These are phyloP conservation scores for Meganola albula DNA, from an alignment of 2,888 invertebrate genomes.

Conservation along the genomic window DNA sequence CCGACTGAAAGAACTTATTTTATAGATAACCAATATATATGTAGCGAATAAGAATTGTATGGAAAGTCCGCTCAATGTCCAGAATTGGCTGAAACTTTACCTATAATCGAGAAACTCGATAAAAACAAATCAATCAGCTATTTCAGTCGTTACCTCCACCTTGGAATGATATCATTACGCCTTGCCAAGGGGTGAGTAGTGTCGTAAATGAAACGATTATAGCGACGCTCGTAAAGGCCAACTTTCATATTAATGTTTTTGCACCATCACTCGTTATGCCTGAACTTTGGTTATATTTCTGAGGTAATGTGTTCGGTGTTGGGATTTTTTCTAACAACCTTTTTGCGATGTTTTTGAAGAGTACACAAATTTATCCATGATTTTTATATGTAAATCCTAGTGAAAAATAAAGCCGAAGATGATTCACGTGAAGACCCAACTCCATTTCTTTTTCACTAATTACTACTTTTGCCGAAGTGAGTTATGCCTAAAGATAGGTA, in stretches of 20 bases:
- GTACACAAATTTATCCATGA: no score
- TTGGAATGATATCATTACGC: slow-evolving; percentile 19
- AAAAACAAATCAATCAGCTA: slow-evolving; percentile 51
- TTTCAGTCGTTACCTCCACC: slow-evolving; percentile 35
- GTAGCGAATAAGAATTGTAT: no score
- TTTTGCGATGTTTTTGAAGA: background rate
- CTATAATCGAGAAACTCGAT: slow-evolving; percentile 28
- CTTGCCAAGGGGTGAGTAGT: slow-evolving; percentile 23
- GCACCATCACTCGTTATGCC: slow-evolving; percentile 4
- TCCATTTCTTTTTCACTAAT: no score
- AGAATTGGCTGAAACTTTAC: slow-evolving; percentile 20
- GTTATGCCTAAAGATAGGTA: no score
- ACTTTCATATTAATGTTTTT: slow-evolving; percentile 28
- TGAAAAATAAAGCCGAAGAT: no score
- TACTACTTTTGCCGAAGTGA: no score
- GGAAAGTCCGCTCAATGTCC: no score
- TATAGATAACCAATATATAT: no score
- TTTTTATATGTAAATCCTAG: no score
- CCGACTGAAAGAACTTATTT: no score
- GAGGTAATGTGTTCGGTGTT: background rate
- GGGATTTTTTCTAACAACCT: no score
- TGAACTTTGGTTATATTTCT: slow-evolving; percentile 9
- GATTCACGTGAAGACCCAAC: no score
- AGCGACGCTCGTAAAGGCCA: slow-evolving; percentile 39
- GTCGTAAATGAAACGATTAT: slow-evolving; percentile 56